phyloP scores from a whole-genome alignment of 2,888 invertebrate species.

The Hoplodrina blanda region DNA sequence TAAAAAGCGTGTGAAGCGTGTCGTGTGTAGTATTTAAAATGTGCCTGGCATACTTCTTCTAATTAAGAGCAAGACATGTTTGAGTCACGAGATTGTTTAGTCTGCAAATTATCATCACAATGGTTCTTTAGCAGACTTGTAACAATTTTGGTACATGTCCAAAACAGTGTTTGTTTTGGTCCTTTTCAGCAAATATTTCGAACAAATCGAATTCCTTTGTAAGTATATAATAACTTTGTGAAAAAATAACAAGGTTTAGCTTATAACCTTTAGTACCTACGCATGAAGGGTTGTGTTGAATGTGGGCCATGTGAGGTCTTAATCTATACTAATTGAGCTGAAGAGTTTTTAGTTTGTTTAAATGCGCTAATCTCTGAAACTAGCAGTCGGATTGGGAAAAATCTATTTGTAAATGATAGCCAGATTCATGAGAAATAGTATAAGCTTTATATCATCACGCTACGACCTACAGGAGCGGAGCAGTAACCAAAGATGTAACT shows the following conservation, averaged over 20 bases:
- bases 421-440: too few relatives aligned
- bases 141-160: slow-evolving; percentile 30
- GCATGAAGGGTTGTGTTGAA: too few relatives aligned
- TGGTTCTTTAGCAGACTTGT: neutral
- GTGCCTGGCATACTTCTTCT: neutral
- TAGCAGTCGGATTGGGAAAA: too few relatives aligned
- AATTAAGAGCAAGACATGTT: neutral
- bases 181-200: slow-evolving; percentile 4
- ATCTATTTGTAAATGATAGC: too few relatives aligned
- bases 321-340: too few relatives aligned
- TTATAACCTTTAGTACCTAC: neutral
- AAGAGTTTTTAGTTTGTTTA: too few relatives aligned
- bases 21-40: too few relatives aligned
- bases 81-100: slow-evolving; percentile 5
- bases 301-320: neutral
- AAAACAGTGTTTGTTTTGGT: slow-evolving; percentile 33
- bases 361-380: too few relatives aligned
- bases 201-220: slow-evolving; percentile 24
- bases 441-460: too few relatives aligned
- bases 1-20: too few relatives aligned
- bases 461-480: too few relatives aligned
- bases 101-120: slow-evolving; percentile 23
- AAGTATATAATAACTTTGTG: neutral
- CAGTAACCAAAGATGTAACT: too few relatives aligned
- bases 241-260: neutral